These are phyloP conservation scores for Danio albolineatus DNA, from an alignment of 2,797 vertebrate genomes.

Conservation along the genomic window DNA sequence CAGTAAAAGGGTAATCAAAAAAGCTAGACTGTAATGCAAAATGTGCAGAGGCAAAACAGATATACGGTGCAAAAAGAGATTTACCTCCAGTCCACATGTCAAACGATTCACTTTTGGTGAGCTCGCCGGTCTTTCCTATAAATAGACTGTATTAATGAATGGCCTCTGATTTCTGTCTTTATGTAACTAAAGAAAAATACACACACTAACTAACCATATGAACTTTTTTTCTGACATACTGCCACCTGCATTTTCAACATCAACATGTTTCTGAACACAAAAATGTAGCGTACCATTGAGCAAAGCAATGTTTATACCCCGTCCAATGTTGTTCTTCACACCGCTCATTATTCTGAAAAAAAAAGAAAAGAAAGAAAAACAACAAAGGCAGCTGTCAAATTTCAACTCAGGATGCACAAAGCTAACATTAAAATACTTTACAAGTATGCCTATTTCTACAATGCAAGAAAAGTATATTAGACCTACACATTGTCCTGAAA, in stretches of 20 bases:
- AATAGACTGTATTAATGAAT: not conserved
- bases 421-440: not conserved
- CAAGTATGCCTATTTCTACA: not conserved
- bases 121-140: conserved; percentile 86
- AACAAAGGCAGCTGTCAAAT: not conserved
- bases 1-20: no score
- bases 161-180: not conserved
- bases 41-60: not conserved
- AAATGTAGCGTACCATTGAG: conserved; percentile 84
- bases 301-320: conserved; percentile 93
- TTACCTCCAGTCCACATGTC: conserved; percentile 98
- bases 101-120: conserved; percentile 82
- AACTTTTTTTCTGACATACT: not conserved
- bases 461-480: not conserved
- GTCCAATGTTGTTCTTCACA: conserved; percentile 96
- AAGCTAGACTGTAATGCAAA: not conserved
- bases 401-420: not conserved
- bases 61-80: conserved; percentile 35
- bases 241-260: not conserved
- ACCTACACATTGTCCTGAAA: conserved; percentile 93
- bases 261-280: not conserved
- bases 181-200: not conserved
- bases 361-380: not conserved
- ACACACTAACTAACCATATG: not conserved
- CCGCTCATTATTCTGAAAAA: conserved; percentile 90